Conservation (phyloP, 1,140 invertebrate species). For the Drosophila sechellia region DNA sequence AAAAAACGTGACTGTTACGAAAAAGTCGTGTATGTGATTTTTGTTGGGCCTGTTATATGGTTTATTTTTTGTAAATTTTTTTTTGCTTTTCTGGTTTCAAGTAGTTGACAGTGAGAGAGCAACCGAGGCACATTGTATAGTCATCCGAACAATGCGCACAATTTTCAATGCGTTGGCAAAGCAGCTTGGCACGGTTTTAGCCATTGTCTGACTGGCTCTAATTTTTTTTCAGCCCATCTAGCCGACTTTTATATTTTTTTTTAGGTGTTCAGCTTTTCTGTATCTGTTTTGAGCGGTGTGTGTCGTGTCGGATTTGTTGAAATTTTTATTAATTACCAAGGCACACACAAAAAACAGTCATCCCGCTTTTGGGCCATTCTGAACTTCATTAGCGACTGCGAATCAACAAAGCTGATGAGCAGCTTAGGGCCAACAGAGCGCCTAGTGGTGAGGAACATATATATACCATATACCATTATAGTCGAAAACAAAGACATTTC, state of each 20-base stretch:
- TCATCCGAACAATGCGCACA: constrained; percentile 67
- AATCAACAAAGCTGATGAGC: constrained; percentile 41
- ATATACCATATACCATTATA: not conserved
- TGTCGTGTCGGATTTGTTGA: constrained; percentile 55
- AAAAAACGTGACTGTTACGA: constrained; percentile 78
- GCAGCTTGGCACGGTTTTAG: constrained; percentile 38
- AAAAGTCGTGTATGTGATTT: constrained; percentile 79
- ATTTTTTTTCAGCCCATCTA: constrained; percentile 38
- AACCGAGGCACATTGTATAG: constrained; percentile 19
- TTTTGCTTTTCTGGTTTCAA: constrained; percentile 48
- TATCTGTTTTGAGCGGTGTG: constrained; percentile 17
- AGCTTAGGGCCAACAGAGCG: constrained; percentile 34
- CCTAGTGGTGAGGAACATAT: not conserved
- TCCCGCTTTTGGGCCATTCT: constrained; percentile 13
- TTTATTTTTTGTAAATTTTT: constrained; percentile 35
- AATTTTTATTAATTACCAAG: constrained; percentile 57
- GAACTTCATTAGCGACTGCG: constrained; percentile 56
- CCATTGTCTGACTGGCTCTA: constrained; percentile 53
- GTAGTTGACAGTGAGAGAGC: constrained; percentile 59
- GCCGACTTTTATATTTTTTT: constrained; percentile 1
- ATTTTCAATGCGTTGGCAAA: constrained; percentile 68
- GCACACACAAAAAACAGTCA: constrained; percentile 34
- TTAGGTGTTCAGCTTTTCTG: constrained; percentile 4
- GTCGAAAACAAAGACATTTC: constrained; percentile 30
- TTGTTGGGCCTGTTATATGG: constrained; percentile 43